A percentile compares a stretch with the other conserved stretches of the same genome.
Conservation (phyloP, 2,113 vertebrate genomes). For the Donacobius atricapilla region DNA sequence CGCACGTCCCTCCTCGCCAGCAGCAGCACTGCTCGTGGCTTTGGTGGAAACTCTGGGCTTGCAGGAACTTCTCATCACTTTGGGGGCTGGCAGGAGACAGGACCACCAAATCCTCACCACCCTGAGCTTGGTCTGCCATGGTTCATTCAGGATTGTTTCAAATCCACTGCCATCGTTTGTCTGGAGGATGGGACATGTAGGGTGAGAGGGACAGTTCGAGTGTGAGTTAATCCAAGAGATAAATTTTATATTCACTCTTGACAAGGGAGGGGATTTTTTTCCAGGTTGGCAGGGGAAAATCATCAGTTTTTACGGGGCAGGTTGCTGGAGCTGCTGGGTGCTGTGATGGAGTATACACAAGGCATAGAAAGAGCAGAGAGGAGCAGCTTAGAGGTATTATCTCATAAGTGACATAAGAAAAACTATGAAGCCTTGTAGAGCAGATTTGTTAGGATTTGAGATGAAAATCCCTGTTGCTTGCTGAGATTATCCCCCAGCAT, state of each 20-base stretch:
- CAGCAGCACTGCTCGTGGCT: background rate
- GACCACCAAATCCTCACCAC: background rate
- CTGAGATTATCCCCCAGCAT: constrained; percentile 42
- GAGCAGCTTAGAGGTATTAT: background rate
- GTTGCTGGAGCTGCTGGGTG: background rate
- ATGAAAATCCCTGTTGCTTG: constrained; percentile 45
- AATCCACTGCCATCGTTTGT: background rate
- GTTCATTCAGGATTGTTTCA: background rate
- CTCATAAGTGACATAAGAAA: background rate
- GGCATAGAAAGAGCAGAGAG: background rate
- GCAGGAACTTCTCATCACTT: background rate
- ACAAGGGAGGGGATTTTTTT: background rate
- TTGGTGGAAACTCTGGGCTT: background rate
- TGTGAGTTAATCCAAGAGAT: background rate
- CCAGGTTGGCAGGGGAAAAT: background rate
- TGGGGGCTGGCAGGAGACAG: background rate
- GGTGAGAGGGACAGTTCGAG: background rate
- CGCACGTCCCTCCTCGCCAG: background rate
- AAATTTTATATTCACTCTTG: background rate
- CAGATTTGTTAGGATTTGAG: constrained; percentile 60
- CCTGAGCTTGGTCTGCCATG: background rate
- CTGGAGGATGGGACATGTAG: background rate
- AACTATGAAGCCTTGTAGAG: background rate
- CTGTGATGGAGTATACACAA: background rate
- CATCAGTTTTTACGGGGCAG: background rate